Evolutionary conservation across 2,888 invertebrate genomes (phyloP).

Genomic region (Campoletis raptor): DNA sequence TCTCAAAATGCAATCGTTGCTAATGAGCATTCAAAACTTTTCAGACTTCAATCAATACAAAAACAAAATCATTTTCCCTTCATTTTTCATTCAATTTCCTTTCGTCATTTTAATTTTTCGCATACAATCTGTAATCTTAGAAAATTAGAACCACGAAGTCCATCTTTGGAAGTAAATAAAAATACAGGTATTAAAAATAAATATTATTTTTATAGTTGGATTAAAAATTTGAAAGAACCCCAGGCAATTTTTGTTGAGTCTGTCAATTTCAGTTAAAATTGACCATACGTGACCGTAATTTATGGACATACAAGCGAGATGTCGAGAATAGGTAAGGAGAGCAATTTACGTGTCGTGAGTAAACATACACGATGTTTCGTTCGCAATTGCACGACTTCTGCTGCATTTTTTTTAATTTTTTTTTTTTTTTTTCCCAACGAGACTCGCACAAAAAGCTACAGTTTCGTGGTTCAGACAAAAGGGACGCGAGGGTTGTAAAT

Average conservation of each 20-base stretch:
- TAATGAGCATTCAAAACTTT: no score
- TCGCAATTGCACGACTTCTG: slow-evolving; percentile 12
- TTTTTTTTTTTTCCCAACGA: slow-evolving; percentile 10
- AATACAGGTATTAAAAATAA: neutral
- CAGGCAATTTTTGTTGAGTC: neutral
- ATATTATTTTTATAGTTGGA: no score
- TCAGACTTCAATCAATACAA: no score
- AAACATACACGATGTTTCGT: slow-evolving; percentile 29
- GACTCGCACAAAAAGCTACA: slow-evolving; percentile 12
- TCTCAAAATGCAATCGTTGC: no score
- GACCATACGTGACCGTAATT: neutral
- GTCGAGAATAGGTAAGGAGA: slow-evolving; percentile 62
- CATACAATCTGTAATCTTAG: neutral
- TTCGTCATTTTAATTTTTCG: no score
- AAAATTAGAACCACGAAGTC: neutral
- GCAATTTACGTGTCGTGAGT: slow-evolving; percentile 48
- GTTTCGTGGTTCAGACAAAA: neutral
- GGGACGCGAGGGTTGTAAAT: slow-evolving; percentile 45
- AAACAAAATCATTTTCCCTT: no score
- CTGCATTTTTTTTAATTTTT: slow-evolving; percentile 1
- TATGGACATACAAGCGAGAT: slow-evolving; percentile 45
- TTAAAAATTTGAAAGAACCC: no score
- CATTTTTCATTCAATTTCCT: no score
- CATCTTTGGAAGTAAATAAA: neutral
- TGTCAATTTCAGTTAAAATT: neutral